Evolutionary conservation across 2,797 vertebrate species (phyloP).

Genomic region (Galagoides demidoff): DNA sequence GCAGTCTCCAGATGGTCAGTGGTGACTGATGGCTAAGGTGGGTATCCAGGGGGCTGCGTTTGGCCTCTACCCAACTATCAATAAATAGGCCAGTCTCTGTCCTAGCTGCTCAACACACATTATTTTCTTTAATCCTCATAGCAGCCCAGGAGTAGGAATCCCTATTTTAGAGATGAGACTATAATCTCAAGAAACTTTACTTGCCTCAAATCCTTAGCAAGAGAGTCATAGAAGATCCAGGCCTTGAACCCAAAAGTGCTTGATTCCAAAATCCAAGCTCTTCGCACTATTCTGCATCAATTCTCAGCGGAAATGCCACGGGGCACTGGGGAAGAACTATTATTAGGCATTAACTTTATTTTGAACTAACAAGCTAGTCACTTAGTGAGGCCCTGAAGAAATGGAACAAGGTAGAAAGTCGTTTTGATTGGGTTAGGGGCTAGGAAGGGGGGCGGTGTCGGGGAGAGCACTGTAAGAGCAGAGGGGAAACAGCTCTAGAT

Average conservation of each 20-base stretch:
- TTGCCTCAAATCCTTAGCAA: neutral
- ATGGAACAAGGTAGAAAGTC: neutral
- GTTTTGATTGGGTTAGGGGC: constrained; percentile 54
- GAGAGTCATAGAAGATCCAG: neutral
- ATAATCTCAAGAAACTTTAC: neutral
- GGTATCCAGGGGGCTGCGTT: neutral
- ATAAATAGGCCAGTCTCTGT: neutral
- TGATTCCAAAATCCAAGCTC: neutral
- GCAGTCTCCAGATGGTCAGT: neutral
- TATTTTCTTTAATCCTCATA: neutral
- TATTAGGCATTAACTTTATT: constrained; percentile 64
- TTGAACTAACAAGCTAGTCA: constrained; percentile 72
- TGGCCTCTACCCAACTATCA: neutral
- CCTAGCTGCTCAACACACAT: neutral
- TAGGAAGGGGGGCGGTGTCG: neutral
- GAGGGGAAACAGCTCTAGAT: constrained; percentile 24
- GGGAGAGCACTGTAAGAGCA: neutral
- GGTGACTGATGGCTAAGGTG: neutral
- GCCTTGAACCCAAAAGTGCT: neutral
- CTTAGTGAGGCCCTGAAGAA: constrained; percentile 68
- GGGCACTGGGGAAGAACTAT: neutral
- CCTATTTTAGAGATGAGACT: neutral
- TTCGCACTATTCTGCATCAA: neutral
- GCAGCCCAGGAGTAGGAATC: neutral
- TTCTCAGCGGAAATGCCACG: neutral